A percentile compares a stretch with the other conserved stretches of the same genome.
Conservation (phyloP, 2,888 invertebrate species). For the Metallyticus violacea region DNA sequence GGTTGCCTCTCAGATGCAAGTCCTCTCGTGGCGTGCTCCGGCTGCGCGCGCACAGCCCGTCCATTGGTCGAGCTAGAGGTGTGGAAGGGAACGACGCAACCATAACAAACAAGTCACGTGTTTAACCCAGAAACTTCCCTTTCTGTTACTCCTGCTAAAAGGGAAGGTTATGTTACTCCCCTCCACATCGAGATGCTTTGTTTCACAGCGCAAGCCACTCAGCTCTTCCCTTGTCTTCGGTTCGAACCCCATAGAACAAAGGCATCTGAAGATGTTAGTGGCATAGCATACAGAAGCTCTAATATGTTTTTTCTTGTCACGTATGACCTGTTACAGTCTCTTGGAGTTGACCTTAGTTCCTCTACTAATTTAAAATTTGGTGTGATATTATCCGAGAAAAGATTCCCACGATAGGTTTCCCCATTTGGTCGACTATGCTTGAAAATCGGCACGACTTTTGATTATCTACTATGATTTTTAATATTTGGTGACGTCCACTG, state of each 20-base stretch:
- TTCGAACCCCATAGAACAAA: neutral
- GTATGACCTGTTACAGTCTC: too few species aligned
- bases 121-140: constrained; percentile 21
- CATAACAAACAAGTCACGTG: constrained; percentile 18
- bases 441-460: too few species aligned
- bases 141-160: neutral
- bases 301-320: too few species aligned
- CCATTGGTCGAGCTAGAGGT: constrained; percentile 17
- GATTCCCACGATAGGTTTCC: too few species aligned
- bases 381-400: too few species aligned
- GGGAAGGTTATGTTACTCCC: neutral
- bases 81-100: neutral
- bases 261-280: neutral
- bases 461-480: too few species aligned
- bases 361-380: too few species aligned
- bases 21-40: neutral
- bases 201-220: neutral
- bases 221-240: neutral
- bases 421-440: too few species aligned
- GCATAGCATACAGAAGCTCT: too few species aligned
- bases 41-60: neutral
- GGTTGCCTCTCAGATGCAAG: too few species aligned
- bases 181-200: neutral
- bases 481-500: neutral
- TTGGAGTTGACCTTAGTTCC: too few species aligned